These are phyloP conservation scores for Amniataba percoides DNA, from an alignment of 2,797 vertebrate species.

Conservation along the genomic window DNA sequence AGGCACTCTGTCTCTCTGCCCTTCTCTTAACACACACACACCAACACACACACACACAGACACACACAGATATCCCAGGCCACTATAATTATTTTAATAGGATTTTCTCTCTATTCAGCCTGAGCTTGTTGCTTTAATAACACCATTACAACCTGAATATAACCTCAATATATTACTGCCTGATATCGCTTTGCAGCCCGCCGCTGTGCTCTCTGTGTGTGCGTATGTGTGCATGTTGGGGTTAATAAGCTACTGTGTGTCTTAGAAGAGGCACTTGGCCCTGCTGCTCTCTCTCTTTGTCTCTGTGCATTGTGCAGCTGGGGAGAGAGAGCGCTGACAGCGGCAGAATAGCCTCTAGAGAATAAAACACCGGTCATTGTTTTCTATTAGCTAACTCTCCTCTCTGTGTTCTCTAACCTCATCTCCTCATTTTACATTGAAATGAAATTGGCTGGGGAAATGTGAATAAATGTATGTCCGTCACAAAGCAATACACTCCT, in stretches of 20 bases:
- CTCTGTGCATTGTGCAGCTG: slow-evolving; percentile 63
- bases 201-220: slow-evolving; percentile 53
- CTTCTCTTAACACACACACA: slow-evolving; percentile 38
- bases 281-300: slow-evolving; percentile 76
- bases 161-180: slow-evolving; percentile 80
- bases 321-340: slow-evolving; percentile 76
- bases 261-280: slow-evolving; percentile 81
- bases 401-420: slow-evolving; percentile 62
- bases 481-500: slow-evolving; percentile 68
- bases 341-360: slow-evolving; percentile 78
- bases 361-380: slow-evolving; percentile 82
- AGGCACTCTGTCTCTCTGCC: slow-evolving; percentile 34
- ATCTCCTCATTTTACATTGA: slow-evolving; percentile 77
- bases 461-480: slow-evolving; percentile 78
- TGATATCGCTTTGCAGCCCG: slow-evolving; percentile 66
- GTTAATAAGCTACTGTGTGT: slow-evolving; percentile 82
- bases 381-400: slow-evolving; percentile 84
- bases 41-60: slow-evolving; percentile 54
- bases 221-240: slow-evolving; percentile 74
- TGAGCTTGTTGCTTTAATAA: slow-evolving; percentile 84
- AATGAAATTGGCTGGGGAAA: slow-evolving; percentile 81
- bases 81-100: slow-evolving; percentile 85
- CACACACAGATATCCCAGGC: slow-evolving; percentile 55
- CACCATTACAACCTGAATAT: slow-evolving; percentile 84
- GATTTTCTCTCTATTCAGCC: slow-evolving; percentile 81